These are phyloP conservation scores for Procambarus clarkii DNA, from an alignment of 1,140 invertebrate species.

Conservation along the genomic window DNA sequence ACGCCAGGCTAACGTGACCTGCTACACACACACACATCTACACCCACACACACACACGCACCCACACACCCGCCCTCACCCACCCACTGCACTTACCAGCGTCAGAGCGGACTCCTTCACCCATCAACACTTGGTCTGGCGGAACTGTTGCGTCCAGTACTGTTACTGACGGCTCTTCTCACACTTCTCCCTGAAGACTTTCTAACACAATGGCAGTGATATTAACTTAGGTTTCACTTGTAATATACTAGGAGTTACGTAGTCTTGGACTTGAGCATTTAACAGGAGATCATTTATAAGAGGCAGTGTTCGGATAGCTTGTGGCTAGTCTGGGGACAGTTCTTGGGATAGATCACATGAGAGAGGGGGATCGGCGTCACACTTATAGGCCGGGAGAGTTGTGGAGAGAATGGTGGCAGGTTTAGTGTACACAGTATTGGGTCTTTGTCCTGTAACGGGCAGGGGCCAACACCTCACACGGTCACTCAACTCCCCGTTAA, in stretches of 20 bases:
- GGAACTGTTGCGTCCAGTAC: neutral
- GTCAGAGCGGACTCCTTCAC: no score
- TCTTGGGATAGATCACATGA: conserved; percentile 1
- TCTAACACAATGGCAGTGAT: conserved; percentile 59
- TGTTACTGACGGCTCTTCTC: no score
- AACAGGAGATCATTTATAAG: conserved; percentile 48
- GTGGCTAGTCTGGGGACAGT: neutral
- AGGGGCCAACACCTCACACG: conserved; percentile 44
- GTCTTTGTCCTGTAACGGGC: conserved; percentile 66
- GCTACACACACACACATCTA: neutral
- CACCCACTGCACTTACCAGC: neutral
- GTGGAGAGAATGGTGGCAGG: neutral
- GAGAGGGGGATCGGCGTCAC: neutral
- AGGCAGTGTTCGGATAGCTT: conserved; percentile 33
- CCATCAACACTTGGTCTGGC: neutral
- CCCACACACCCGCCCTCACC: no score
- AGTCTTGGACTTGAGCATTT: conserved; percentile 48
- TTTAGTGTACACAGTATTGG: conserved; percentile 26
- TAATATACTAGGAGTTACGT: conserved; percentile 39
- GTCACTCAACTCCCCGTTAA: conserved; percentile 57
- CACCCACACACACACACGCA: neutral
- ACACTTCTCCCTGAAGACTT: conserved; percentile 31
- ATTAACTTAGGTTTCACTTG: conserved; percentile 12
- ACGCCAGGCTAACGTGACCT: conserved; percentile 6
- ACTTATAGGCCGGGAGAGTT: neutral